Evolutionary conservation across 2,113 vertebrate species (phyloP).

Genomic region (Odobenus rosmarus): DNA sequence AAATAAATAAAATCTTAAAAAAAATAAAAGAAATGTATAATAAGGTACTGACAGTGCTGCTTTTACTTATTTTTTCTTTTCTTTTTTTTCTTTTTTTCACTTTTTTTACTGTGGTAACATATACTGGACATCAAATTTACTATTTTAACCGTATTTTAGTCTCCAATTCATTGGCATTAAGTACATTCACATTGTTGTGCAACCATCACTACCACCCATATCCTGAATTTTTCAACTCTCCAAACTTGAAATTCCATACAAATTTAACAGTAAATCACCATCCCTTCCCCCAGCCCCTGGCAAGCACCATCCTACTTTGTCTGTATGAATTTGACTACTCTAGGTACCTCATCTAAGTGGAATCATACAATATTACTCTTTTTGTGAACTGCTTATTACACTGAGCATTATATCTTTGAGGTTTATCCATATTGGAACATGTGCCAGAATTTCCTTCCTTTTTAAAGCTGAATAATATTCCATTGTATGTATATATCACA

Average conservation of each 20-base stretch:
- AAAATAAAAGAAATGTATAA: neutral
- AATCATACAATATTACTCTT: neutral
- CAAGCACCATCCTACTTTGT: neutral
- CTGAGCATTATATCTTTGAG: neutral
- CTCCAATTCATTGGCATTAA: neutral
- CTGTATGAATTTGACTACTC: neutral
- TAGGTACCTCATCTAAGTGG: neutral
- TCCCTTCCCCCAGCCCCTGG: accelerated
- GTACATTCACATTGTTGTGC: neutral
- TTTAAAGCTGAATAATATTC: neutral
- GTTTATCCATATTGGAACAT: neutral
- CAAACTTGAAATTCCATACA: neutral
- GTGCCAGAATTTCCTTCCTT: neutral
- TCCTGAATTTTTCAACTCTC: neutral
- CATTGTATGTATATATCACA: neutral
- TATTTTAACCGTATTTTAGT: neutral
- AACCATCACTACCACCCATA: too few relatives aligned
- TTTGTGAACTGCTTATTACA: neutral
- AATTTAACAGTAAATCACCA: neutral
- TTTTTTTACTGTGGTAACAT: neutral
- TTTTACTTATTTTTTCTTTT: neutral
- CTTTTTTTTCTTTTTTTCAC: neutral
- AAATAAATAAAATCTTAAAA: too few relatives aligned
- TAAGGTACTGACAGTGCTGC: neutral
- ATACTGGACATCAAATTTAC: neutral